phyloP scores from a whole-genome alignment of 2,797 vertebrate species.

The Thalassophryne amazonica region DNA sequence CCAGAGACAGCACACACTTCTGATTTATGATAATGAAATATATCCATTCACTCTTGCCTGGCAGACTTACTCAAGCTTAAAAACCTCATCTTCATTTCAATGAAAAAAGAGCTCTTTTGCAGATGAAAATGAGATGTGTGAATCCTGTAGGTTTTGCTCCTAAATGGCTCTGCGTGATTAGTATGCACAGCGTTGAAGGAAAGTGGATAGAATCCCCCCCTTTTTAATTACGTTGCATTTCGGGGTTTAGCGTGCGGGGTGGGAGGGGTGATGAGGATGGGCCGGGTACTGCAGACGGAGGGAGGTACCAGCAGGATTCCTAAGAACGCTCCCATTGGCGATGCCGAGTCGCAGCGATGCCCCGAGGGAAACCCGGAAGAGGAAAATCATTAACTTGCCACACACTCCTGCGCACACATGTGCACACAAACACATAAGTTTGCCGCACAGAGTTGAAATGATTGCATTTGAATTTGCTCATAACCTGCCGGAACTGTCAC shows the following conservation, averaged over 20 bases:
- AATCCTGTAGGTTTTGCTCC: constrained; percentile 67
- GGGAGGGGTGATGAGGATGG: constrained; percentile 18
- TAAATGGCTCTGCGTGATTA: constrained; percentile 66
- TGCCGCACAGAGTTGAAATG: constrained; percentile 24
- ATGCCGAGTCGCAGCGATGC: constrained; percentile 23
- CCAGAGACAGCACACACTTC: constrained; percentile 50
- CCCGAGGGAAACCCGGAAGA: constrained; percentile 23
- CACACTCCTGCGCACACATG: constrained; percentile 34
- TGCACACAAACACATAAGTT: constrained; percentile 39
- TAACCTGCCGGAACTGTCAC: constrained; percentile 66
- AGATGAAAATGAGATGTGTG: constrained; percentile 69
- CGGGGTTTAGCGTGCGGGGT: background rate
- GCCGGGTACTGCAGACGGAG: constrained; percentile 22
- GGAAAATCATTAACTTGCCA: constrained; percentile 56
- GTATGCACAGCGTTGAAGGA: constrained; percentile 57
- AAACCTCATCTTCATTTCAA: constrained; percentile 71
- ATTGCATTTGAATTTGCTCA: constrained; percentile 53
- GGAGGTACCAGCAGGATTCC: constrained; percentile 48
- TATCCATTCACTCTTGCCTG: constrained; percentile 67
- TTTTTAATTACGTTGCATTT: constrained; percentile 67
- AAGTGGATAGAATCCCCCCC: constrained; percentile 43
- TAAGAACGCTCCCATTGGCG: constrained; percentile 31
- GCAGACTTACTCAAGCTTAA: constrained; percentile 69
- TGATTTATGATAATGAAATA: constrained; percentile 77
- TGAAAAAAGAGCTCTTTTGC: constrained; percentile 64